Base-by-base conservation (phyloP, 2,888 invertebrate species). In the Epirrita christyi region DNA sequence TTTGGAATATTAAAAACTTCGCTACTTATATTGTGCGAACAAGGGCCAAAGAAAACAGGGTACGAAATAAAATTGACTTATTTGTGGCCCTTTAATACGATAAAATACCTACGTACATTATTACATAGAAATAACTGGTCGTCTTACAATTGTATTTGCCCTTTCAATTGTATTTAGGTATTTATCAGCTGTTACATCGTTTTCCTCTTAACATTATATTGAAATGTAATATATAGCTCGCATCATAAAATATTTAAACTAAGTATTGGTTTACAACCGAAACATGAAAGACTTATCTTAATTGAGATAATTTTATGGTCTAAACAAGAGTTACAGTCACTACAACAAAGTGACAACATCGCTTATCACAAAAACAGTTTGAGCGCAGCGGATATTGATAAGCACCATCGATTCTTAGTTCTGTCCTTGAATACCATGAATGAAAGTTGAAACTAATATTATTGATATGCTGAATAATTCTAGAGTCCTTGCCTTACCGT, bases 371-470 rank as follows among this genome's bases (percentile, higher is more conserved):
- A 52, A 15, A 44, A 58, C 49, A 59, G 56, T 63, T 59, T 57
- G 64, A 67, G 64, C 63, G 68, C 63, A 71, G 64, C 72, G 71
- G 67, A 66, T 64, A 71, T 61, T 76, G 83, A 83, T 83, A 85
- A 60, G 46, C 72, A 67, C 67, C 63, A 75, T 75, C 81, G 68
- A 75, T 76, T 47, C 14, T 7, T 32, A 21, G 32, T 11, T 36
- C 34, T 55, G 52, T 58, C 42, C 80, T 81, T 80, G 78, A 70
- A 68, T 71, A 73, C 67, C 71, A 73, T 80, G 76, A 81, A 80
- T 80, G 78, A 76, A 75, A 76, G 81, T 80, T 80, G 78, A 76
- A 75, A 68, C 60, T 64, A 64, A 61, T 56, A 71, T 66, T 63
- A 70, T 61, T 52, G 41, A 49, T 81, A 75, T 76, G 66, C 55